Evolutionary conservation across 1,140 invertebrate genomes (phyloP).

Genomic region (Bombus terrestris): DNA sequence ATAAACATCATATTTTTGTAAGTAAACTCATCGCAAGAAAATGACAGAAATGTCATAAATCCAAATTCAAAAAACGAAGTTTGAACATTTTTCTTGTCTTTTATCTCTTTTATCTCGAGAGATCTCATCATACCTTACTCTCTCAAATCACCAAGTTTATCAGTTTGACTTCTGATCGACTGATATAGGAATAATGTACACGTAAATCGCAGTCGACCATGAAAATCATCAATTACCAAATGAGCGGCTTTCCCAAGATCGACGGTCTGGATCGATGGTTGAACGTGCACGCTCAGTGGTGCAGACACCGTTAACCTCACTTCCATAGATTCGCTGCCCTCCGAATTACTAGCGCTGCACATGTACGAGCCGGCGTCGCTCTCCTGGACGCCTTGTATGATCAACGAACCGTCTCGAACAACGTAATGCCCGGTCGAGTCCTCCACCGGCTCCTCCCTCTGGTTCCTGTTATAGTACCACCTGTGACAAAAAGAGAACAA

Average conservation of each 20-base stretch:
- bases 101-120: no score
- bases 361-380: constrained; percentile 82
- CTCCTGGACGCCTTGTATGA: constrained; percentile 83
- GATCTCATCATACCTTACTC: no score
- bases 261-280: constrained; percentile 84
- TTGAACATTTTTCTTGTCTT: no score
- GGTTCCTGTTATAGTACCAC: constrained; percentile 82
- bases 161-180: neutral
- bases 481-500: constrained; percentile 65
- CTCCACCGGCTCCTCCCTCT: constrained; percentile 82
- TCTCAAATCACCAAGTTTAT: neutral
- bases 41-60: no score
- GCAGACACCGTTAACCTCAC: constrained; percentile 83
- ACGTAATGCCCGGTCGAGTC: constrained; percentile 80
- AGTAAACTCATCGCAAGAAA: no score
- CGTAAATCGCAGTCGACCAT: neutral
- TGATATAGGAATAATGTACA: neutral
- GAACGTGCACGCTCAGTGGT: constrained; percentile 83
- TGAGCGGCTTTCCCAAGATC: constrained; percentile 83
- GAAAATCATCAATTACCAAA: constrained; percentile 80
- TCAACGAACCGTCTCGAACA: constrained; percentile 83
- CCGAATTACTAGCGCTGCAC: constrained; percentile 85
- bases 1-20: no score
- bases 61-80: no score
- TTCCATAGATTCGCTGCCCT: constrained; percentile 84